Evolutionary conservation across 1,140 invertebrate genomes (phyloP).

Genomic region (Batillaria attramentaria): DNA sequence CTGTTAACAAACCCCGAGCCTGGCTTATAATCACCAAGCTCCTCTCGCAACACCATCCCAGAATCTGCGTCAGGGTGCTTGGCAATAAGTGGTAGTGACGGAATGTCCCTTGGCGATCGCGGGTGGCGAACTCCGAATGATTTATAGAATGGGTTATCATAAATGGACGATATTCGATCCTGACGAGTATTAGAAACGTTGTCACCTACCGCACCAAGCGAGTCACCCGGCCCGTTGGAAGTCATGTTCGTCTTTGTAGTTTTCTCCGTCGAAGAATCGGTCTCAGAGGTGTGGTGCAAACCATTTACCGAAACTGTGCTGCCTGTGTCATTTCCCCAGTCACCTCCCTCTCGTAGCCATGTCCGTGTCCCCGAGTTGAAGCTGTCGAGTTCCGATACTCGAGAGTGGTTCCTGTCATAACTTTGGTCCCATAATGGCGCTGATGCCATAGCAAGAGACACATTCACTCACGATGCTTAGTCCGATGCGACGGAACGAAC

Average conservation of each 20-base stretch:
- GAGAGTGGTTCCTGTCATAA: conserved; percentile 29
- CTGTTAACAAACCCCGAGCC: conserved; percentile 68
- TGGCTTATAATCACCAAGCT: conserved; percentile 61
- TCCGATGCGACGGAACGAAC: neutral
- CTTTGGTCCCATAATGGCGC: conserved; percentile 50
- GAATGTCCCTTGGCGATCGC: conserved; percentile 1
- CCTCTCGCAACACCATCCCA: conserved; percentile 35
- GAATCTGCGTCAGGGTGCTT: conserved; percentile 1
- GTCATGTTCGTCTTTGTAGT: conserved; percentile 11
- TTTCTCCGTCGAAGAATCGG: too few species aligned
- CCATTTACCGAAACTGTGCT: too few species aligned
- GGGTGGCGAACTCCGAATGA: conserved; percentile 35
- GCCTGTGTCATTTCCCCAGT: too few species aligned
- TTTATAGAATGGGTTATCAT: conserved; percentile 48
- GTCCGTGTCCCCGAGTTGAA: conserved; percentile 36
- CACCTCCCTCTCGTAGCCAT: conserved; percentile 47
- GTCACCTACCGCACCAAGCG: conserved; percentile 29
- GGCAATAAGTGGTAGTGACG: neutral
- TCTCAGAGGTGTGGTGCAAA: too few species aligned
- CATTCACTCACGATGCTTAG: conserved; percentile 36
- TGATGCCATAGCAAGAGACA: conserved; percentile 45
- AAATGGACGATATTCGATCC: conserved; percentile 41
- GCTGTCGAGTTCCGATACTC: conserved; percentile 18
- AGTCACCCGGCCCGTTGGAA: conserved; percentile 33
- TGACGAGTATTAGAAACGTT: conserved; percentile 15